A percentile compares a stretch with the other conserved stretches of the same genome.
These are phyloP conservation scores for Porites divaricata DNA, from an alignment of 92 coral and sea anemone species.

Conservation along the genomic window DNA sequence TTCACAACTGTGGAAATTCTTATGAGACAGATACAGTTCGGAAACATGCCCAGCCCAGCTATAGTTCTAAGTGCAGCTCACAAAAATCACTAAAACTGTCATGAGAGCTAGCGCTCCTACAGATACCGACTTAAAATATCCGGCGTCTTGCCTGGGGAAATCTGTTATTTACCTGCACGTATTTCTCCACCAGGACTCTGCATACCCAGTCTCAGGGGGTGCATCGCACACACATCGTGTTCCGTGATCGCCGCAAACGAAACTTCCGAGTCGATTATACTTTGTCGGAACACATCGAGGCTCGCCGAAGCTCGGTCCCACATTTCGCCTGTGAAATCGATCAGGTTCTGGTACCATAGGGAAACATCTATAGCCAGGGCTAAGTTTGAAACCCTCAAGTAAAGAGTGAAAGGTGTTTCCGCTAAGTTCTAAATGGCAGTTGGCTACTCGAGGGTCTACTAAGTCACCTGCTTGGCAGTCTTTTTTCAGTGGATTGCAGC, in stretches of 20 bases:
- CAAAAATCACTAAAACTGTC: too few relatives aligned
- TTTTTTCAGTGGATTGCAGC: constrained; percentile 79
- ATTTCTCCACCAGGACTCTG: constrained; percentile 59
- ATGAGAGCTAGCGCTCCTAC: too few relatives aligned
- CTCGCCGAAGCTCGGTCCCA: constrained; percentile 81
- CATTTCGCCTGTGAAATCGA: constrained; percentile 63
- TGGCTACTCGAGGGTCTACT: constrained; percentile 81
- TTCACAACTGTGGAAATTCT: too few relatives aligned
- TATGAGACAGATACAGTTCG: too few relatives aligned
- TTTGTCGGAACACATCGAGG: constrained; percentile 80
- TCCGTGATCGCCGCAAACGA: constrained; percentile 90
- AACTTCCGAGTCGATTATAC: constrained; percentile 34
- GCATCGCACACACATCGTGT: constrained; percentile 97
- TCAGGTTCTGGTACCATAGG: constrained; percentile 72
- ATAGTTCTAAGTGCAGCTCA: too few relatives aligned
- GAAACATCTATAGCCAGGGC: constrained; percentile 74
- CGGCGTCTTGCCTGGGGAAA: background rate
- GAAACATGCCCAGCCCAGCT: too few relatives aligned
- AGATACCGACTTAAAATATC: too few relatives aligned
- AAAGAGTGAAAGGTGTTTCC: constrained; percentile 73
- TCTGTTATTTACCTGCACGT: constrained; percentile 72
- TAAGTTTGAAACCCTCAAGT: constrained; percentile 36
- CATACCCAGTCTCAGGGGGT: constrained; percentile 67
- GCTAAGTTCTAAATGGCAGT: constrained; percentile 63
- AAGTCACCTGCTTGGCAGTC: constrained; percentile 91